phyloP scores from a whole-genome alignment of 1,140 invertebrate genomes.

The Drosophila kurseongensis region DNA sequence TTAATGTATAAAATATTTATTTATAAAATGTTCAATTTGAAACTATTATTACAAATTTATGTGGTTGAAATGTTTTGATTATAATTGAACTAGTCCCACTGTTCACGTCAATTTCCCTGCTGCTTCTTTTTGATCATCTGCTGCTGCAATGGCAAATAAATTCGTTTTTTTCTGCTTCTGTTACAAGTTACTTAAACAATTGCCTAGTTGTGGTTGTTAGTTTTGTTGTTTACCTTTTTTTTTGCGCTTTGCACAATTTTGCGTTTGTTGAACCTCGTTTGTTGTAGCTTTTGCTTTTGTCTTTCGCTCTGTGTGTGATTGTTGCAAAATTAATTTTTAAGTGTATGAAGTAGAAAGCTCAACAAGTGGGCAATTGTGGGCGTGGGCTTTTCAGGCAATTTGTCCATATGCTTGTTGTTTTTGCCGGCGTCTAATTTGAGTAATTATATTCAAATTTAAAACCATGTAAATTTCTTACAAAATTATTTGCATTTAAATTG shows the following conservation, averaged over 20 bases:
- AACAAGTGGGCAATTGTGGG: conserved; percentile 59
- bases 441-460: conserved; percentile 82
- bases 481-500: conserved; percentile 82
- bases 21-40: no score
- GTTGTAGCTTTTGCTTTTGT: conserved; percentile 37
- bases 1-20: neutral
- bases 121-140: conserved; percentile 27
- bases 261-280: conserved; percentile 78
- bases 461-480: conserved; percentile 74
- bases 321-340: conserved; percentile 59
- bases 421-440: conserved; percentile 64
- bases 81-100: neutral
- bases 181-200: conserved; percentile 77
- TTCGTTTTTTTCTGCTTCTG: conserved; percentile 69
- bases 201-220: conserved; percentile 42
- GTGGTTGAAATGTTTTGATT: neutral
- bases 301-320: conserved; percentile 42
- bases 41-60: neutral
- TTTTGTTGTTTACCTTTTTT: conserved; percentile 42
- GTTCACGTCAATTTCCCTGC: conserved; percentile 18
- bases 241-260: conserved; percentile 68
- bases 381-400: conserved; percentile 63
- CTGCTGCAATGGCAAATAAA: conserved; percentile 72
- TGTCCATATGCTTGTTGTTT: conserved; percentile 29
- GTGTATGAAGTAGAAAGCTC: conserved; percentile 69